A percentile compares a stretch with the other conserved stretches of the same genome.
Evolutionary conservation across 2,888 invertebrate species (phyloP).

Genomic region (Gortyna flavago): DNA sequence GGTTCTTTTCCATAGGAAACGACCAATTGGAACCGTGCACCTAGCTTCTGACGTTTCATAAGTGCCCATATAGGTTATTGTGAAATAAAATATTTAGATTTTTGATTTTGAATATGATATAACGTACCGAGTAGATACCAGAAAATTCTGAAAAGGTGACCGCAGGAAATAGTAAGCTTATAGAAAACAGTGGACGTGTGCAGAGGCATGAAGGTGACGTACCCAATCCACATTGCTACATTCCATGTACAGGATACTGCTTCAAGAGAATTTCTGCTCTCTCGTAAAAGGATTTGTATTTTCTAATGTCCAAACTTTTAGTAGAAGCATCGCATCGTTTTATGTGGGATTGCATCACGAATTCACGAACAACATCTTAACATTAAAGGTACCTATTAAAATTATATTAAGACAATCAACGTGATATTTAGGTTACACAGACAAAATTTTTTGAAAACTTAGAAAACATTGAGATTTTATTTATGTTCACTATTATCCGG

Average conservation of each 20-base stretch:
- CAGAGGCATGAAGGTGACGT: slow-evolving; percentile 34
- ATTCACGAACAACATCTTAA: slow-evolving; percentile 9
- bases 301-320: slow-evolving; percentile 24
- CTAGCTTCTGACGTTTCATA: too few species aligned
- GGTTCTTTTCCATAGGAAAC: too few species aligned
- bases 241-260: slow-evolving; percentile 43
- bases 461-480: background rate
- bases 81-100: too few species aligned
- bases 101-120: too few species aligned
- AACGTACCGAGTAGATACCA: background rate
- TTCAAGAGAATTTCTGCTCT: slow-evolving; percentile 26
- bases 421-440: too few species aligned
- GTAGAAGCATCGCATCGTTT: slow-evolving; percentile 29
- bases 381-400: background rate
- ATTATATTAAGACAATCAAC: too few species aligned
- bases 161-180: slow-evolving; percentile 39
- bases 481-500: background rate
- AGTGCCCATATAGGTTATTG: too few species aligned
- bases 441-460: background rate
- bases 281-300: slow-evolving; percentile 35
- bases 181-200: slow-evolving; percentile 25
- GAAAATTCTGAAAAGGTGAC: slow-evolving; percentile 6
- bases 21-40: too few species aligned
- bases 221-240: slow-evolving; percentile 19
- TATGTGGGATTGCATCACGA: slow-evolving; percentile 12